These are phyloP conservation scores for Onthophagus sagittarius DNA, from an alignment of 2,888 invertebrate species.

Conservation along the genomic window DNA sequence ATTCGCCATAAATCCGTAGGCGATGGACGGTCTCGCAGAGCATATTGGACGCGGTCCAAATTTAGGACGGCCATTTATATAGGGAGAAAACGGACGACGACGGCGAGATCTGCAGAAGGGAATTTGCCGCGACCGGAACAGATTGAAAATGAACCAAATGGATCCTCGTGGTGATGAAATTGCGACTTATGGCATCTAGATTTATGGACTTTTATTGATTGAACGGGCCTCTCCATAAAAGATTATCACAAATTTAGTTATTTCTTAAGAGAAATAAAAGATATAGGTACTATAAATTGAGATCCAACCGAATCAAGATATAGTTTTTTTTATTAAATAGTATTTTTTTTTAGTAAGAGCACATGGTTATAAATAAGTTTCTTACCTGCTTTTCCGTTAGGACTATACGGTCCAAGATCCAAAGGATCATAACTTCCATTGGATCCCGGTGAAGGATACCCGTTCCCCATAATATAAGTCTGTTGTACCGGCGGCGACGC, in stretches of 20 bases:
- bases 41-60: slow-evolving; percentile 13
- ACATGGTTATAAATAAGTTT: slow-evolving; percentile 31
- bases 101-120: not conserved
- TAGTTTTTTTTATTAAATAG: too few relatives aligned
- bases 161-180: not conserved
- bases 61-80: slow-evolving; percentile 11
- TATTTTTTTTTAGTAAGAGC: too few relatives aligned
- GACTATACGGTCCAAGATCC: slow-evolving; percentile 64
- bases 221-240: not conserved
- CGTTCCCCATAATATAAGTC: slow-evolving; percentile 59
- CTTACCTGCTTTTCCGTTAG: slow-evolving; percentile 87
- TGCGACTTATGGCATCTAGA: not conserved
- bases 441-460: slow-evolving; percentile 82
- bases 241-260: too few relatives aligned
- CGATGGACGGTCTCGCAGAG: not conserved
- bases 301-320: too few relatives aligned
- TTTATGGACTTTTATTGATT: not conserved
- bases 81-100: slow-evolving; percentile 10
- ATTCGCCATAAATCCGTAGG: not conserved
- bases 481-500: slow-evolving; percentile 62
- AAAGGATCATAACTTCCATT: slow-evolving; percentile 74
- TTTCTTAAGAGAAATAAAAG: too few relatives aligned
- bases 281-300: too few relatives aligned
- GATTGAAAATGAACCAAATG: not conserved
- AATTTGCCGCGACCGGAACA: not conserved